Evolutionary conservation across 2,888 invertebrate genomes (phyloP).

Genomic region (Nematopogon swammerdamellus): DNA sequence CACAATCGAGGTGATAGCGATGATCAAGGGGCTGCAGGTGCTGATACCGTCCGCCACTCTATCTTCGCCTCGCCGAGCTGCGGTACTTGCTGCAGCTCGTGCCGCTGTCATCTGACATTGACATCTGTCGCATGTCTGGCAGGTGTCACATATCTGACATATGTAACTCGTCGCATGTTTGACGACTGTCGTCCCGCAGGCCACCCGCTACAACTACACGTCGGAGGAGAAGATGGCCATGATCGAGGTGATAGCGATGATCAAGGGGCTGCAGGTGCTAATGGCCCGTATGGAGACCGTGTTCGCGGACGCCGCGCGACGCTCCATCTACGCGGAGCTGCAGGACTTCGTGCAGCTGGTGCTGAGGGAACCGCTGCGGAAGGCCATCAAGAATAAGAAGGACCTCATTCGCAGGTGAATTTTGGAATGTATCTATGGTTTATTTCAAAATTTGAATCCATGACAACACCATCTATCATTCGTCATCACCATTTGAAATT

Average conservation of each 20-base stretch:
- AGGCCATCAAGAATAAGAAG: slow-evolving; percentile 97
- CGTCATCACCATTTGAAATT: too few relatives aligned
- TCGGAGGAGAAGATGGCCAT: slow-evolving; percentile 97
- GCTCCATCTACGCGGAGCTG: slow-evolving; percentile 92
- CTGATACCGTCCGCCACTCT: slow-evolving; percentile 83
- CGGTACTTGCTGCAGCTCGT: too few relatives aligned
- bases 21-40: slow-evolving; percentile 98
- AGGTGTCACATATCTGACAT: too few relatives aligned
- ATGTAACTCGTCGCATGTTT: too few relatives aligned
- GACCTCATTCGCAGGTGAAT: slow-evolving; percentile 79
- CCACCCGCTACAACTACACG: slow-evolving; percentile 95
- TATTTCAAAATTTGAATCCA: too few relatives aligned
- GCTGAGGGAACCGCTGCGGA: slow-evolving; percentile 88
- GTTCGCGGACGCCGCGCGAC: slow-evolving; percentile 82
- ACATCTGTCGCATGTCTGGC: too few relatives aligned
- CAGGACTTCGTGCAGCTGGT: slow-evolving; percentile 94
- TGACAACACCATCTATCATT: too few relatives aligned
- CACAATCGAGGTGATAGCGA: slow-evolving; percentile 95
- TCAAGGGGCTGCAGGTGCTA: slow-evolving; percentile 94
- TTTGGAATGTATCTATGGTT: not conserved
- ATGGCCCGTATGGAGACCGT: slow-evolving; percentile 98
- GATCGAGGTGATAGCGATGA: slow-evolving; percentile 98
- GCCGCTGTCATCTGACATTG: too few relatives aligned
- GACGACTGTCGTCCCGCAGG: too few relatives aligned
- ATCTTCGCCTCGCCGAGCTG: slow-evolving; percentile 94